Evolutionary conservation across 2,113 vertebrate genomes (phyloP).

Genomic region (Rhabdomys dilectus): DNA sequence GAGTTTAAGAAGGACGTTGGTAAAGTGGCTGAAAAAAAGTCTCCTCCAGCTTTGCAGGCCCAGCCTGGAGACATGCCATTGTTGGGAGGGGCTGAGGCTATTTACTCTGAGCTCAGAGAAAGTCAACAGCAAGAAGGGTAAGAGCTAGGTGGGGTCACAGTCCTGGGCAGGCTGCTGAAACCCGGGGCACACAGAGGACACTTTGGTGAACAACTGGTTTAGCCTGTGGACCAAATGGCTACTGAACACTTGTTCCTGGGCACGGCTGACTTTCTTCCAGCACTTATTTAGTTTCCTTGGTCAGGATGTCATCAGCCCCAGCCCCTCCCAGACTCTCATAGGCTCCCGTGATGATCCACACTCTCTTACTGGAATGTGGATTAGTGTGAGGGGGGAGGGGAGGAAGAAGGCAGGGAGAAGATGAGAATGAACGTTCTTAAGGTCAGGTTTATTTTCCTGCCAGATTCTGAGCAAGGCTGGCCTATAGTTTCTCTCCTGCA

Average conservation of each 20-base stretch:
- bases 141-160: constrained; percentile 33
- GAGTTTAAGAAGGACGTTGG: not conserved
- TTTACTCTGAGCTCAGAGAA: constrained; percentile 73
- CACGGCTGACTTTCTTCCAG: not conserved
- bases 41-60: not conserved
- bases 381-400: not conserved
- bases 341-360: not conserved
- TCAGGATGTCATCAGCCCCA: not conserved
- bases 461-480: not conserved
- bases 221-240: not conserved
- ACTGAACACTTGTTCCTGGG: not conserved
- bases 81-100: constrained; percentile 10
- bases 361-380: constrained; percentile 30
- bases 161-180: constrained; percentile 9
- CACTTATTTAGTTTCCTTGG: not conserved
- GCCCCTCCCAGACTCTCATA: not conserved
- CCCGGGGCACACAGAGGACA: constrained; percentile 1
- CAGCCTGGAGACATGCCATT: constrained; percentile 2
- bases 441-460: not conserved
- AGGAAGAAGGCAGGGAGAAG: not conserved
- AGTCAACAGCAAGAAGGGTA: constrained; percentile 38
- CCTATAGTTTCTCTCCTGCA: not conserved
- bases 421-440: not conserved
- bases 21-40: not conserved
- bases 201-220: not conserved